Conservation (phyloP, 2,888 invertebrate species). For the Yponomeuta malinellus region DNA sequence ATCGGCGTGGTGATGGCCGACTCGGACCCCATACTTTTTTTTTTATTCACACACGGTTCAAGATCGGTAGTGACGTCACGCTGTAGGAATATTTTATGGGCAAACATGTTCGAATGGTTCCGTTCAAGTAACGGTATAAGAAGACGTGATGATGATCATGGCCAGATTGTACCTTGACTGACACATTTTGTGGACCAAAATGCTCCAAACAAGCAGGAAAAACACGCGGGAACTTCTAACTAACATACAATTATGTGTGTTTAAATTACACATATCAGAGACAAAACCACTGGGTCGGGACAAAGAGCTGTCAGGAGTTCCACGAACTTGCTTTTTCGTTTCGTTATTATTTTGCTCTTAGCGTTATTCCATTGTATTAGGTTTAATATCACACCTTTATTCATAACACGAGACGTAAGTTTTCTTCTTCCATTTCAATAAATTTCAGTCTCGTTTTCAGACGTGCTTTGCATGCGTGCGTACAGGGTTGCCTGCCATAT, state of each 20-base stretch:
- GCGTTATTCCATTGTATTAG: too few relatives aligned
- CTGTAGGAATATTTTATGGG: neutral
- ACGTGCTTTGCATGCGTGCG: conserved; percentile 23
- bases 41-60: neutral
- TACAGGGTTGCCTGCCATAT: conserved; percentile 25
- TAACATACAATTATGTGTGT: neutral
- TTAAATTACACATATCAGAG: neutral
- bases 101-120: conserved; percentile 23
- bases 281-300: neutral
- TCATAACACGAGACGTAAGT: neutral
- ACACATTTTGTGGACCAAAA: too few relatives aligned
- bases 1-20: neutral
- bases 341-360: neutral
- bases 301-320: neutral
- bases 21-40: neutral
- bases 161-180: neutral
- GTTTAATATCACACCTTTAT: neutral
- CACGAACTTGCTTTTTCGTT: neutral
- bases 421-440: neutral
- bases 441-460: neutral
- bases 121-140: conserved; percentile 32
- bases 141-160: conserved; percentile 8
- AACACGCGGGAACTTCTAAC: too few relatives aligned
- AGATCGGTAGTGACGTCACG: conserved; percentile 6
- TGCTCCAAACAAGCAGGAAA: too few relatives aligned